Percentiles rank a stretch among this genome's conserved stretches.
These are phyloP conservation scores for Melangyna quadrimaculata DNA, from an alignment of 2,888 invertebrate genomes.

Conservation along the genomic window DNA sequence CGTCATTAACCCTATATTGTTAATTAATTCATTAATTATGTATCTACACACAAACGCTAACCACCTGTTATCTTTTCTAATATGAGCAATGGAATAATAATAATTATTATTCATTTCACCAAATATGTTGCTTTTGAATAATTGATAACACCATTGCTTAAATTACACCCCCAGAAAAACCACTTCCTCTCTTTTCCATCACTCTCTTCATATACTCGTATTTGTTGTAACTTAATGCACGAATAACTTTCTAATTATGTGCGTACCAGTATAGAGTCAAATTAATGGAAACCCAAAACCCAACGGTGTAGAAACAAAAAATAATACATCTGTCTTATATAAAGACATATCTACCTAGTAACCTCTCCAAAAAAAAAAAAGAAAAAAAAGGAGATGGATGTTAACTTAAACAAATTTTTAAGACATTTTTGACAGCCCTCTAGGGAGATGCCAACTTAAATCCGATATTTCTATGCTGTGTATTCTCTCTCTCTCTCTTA, in stretches of 20 bases:
- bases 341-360: background rate
- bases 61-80: slow-evolving; percentile 53
- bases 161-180: background rate
- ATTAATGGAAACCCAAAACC: slow-evolving; percentile 54
- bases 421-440: slow-evolving; percentile 44
- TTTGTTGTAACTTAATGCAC: slow-evolving; percentile 33
- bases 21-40: slow-evolving; percentile 24
- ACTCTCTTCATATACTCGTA: background rate
- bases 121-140: slow-evolving; percentile 52
- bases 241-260: slow-evolving; percentile 51
- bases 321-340: background rate
- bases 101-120: slow-evolving; percentile 35
- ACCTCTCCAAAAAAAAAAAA: background rate
- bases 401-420: slow-evolving; percentile 11
- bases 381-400: slow-evolving; percentile 20
- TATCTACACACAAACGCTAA: slow-evolving; percentile 5
- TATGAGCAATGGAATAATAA: slow-evolving; percentile 24
- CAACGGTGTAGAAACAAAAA: background rate
- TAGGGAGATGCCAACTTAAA: slow-evolving; percentile 41
- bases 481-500: background rate
- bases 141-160: slow-evolving; percentile 40
- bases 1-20: background rate
- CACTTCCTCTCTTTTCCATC: background rate
- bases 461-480: slow-evolving; percentile 4
- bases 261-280: slow-evolving; percentile 11